phyloP scores from a whole-genome alignment of 2,888 invertebrate species.

The Perdita meconis region DNA sequence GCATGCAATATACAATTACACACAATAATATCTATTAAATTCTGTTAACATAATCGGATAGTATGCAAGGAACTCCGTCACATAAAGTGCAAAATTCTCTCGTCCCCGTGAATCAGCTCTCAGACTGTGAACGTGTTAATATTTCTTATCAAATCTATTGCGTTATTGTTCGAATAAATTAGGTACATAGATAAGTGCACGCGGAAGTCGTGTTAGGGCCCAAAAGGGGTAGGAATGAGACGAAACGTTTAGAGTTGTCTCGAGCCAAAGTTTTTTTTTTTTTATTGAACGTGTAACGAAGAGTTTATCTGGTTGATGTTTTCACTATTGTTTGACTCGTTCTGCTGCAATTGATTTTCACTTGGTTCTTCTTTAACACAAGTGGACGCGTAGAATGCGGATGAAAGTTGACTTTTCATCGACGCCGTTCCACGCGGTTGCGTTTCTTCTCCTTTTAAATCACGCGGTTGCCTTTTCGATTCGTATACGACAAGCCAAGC shows the following conservation, averaged over 20 bases:
- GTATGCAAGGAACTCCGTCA: constrained; percentile 36
- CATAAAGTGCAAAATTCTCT: constrained; percentile 24
- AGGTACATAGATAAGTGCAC: constrained; percentile 37
- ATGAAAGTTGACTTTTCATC: neutral
- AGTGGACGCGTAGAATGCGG: neutral
- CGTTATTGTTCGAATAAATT: constrained; percentile 68
- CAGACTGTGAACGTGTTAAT: constrained; percentile 28
- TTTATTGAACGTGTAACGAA: constrained; percentile 53
- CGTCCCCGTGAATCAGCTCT: neutral
- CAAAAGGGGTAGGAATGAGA: constrained; percentile 19
- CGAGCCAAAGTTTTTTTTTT: constrained; percentile 50
- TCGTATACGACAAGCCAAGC: constrained; percentile 21
- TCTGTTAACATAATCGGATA: neutral
- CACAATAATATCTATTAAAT: neutral
- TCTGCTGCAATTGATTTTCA: constrained; percentile 12
- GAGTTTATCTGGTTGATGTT: constrained; percentile 65
- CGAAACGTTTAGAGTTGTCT: constrained; percentile 26
- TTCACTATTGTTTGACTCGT: constrained; percentile 36
- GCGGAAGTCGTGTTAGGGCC: constrained; percentile 34
- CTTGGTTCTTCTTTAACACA: constrained; percentile 4
- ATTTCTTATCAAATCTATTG: constrained; percentile 58
- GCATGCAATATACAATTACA: no score
- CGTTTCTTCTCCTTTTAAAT: constrained; percentile 4
- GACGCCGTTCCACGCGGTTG: neutral
- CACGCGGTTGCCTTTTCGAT: constrained; percentile 22